A percentile compares a stretch with the other conserved stretches of the same genome.
Conservation (phyloP, 2,113 vertebrate genomes). For the Hydrolagus affinis region DNA sequence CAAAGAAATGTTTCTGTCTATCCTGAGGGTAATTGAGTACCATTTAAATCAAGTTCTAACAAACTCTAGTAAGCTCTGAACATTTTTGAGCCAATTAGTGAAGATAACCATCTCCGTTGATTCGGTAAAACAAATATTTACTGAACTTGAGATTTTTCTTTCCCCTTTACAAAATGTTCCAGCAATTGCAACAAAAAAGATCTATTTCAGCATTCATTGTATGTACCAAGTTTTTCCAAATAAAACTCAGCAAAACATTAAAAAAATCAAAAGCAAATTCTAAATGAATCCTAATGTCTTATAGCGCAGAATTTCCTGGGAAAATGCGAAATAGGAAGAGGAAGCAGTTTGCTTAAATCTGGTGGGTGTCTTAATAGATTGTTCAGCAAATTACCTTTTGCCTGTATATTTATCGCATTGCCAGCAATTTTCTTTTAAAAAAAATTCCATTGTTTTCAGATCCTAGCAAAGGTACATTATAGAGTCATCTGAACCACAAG, state of each 20-base stretch:
- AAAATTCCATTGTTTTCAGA: too few species aligned
- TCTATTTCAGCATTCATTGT: neutral
- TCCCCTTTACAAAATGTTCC: neutral
- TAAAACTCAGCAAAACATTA: neutral
- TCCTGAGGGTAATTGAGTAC: neutral
- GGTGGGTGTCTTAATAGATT: neutral
- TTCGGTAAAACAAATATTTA: constrained; percentile 25
- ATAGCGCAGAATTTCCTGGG: neutral
- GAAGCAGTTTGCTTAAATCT: neutral
- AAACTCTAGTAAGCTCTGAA: constrained; percentile 13
- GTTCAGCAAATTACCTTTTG: neutral
- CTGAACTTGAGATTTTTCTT: neutral
- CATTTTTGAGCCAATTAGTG: constrained; percentile 21
- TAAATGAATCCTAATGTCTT: neutral
- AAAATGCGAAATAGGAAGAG: neutral
- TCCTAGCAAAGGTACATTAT: too few species aligned
- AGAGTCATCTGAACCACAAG: too few species aligned
- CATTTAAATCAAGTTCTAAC: constrained; percentile 18
- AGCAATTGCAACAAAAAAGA: neutral
- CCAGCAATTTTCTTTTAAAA: too few species aligned
- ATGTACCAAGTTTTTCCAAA: neutral
- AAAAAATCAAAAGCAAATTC: neutral
- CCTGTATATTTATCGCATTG: constrained; percentile 6
- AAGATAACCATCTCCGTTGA: constrained; percentile 30
- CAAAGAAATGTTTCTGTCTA: too few species aligned